Evolutionary conservation across 2,888 invertebrate genomes (phyloP).

Genomic region (Abrostola triplasia): DNA sequence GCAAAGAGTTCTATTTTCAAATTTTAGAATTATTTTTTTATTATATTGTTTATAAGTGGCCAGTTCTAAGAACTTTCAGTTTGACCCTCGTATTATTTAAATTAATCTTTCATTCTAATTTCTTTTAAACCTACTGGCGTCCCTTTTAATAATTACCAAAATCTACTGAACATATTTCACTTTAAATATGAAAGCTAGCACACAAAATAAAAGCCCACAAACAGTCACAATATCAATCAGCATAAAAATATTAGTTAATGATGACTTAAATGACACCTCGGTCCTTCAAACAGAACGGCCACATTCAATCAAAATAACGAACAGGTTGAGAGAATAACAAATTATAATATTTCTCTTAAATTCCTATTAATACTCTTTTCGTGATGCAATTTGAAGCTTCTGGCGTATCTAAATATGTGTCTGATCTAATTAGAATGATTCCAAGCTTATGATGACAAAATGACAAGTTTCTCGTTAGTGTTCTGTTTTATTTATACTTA

Average conservation of each 20-base stretch:
- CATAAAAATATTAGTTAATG: neutral
- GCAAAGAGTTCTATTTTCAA: too few relatives aligned
- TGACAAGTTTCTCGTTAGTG: slow-evolving; percentile 30
- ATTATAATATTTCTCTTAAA: slow-evolving; percentile 11
- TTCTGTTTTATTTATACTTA: slow-evolving; percentile 26
- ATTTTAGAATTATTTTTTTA: too few relatives aligned
- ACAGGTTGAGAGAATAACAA: neutral
- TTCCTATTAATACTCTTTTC: slow-evolving; percentile 1
- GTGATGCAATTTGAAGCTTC: slow-evolving; percentile 13
- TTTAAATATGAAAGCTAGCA: neutral
- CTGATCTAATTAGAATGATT: slow-evolving; percentile 21
- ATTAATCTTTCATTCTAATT: too few relatives aligned
- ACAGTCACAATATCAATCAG: neutral
- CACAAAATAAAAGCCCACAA: neutral
- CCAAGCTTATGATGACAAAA: slow-evolving; percentile 26
- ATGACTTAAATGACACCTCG: neutral
- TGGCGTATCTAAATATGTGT: slow-evolving; percentile 23
- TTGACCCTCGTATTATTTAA: too few relatives aligned
- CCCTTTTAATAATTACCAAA: too few relatives aligned
- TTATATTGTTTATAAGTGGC: too few relatives aligned
- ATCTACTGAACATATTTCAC: too few relatives aligned
- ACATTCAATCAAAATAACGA: neutral
- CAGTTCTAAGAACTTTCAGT: too few relatives aligned
- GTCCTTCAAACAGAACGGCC: neutral
- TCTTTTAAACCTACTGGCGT: too few relatives aligned